A percentile compares a stretch with the other conserved stretches of the same genome.
These are phyloP conservation scores for Coptotermes formosanus DNA, from an alignment of 1,140 invertebrate genomes.

Conservation along the genomic window DNA sequence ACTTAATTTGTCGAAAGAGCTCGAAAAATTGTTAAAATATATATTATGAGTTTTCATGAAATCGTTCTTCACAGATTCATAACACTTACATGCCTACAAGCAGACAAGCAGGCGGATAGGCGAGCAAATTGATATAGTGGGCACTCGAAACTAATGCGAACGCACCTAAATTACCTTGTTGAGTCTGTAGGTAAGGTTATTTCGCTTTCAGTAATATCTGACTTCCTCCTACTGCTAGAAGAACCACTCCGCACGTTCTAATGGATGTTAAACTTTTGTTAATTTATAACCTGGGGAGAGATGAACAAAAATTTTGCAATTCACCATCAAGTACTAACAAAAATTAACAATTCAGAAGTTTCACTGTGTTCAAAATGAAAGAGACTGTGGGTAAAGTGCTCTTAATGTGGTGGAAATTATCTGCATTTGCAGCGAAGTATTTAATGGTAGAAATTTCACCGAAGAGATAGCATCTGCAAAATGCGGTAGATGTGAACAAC, in stretches of 20 bases:
- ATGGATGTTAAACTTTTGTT: background rate
- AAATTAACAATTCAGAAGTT: slow-evolving; percentile 19
- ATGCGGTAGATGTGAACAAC: background rate
- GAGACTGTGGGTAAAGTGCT: background rate
- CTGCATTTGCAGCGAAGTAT: background rate
- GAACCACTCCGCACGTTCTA: background rate
- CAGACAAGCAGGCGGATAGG: no score
- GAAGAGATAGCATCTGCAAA: background rate
- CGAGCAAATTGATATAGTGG: no score
- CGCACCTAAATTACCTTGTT: no score
- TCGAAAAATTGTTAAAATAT: no score
- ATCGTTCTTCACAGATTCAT: no score
- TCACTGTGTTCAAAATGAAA: background rate
- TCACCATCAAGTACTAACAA: background rate
- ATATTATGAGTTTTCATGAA: no score
- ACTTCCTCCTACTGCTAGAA: no score
- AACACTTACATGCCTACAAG: no score
- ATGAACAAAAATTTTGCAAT: background rate
- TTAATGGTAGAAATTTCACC: background rate
- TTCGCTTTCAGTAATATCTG: no score
- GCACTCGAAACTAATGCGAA: no score
- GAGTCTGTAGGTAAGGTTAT: no score
- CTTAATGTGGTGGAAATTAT: slow-evolving; percentile 19
- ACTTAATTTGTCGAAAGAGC: no score
- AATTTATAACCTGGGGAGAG: background rate